Base-by-base conservation (phyloP, 2,888 invertebrate species). In the Drosophila paucipuncta region DNA sequence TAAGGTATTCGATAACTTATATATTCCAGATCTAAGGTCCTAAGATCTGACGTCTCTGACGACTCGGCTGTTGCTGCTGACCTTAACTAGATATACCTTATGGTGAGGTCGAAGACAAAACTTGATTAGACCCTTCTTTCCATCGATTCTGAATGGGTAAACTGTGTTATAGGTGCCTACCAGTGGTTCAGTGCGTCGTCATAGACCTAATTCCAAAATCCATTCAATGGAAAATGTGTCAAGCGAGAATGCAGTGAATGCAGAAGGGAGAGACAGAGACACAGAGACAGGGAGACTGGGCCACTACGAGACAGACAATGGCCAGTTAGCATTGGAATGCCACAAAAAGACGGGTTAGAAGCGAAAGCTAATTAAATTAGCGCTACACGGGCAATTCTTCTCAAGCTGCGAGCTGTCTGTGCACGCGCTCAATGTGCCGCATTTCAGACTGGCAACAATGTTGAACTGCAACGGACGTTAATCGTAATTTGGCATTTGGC, bases 391-490 rank as follows among this genome's bases (percentile, higher is more conserved):
- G 35, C 64, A 67, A 54, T 65, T 76, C 68, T 72, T 39, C 61
- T 41, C 50, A 63, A 64, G 50, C 61, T 49, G 22, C 54, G 16
- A 62, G 52, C 73, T 67, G 37, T 50, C 39, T 50, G 50, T 53
- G 64, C 41, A 54, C 31, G 63, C 63, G 30, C 49, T 30, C 22
- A 64, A 70, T 16, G 41, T 52, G 50, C 43, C 41, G 50, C 33
- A 61, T 47, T 55, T 80, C 68, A 80, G 74, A 79, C 55, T 78
- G 83, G 71, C 74, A 41, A 86, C 82, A 77, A 81, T 86, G 85
- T 80, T 83, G 75, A 73, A 78, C 83, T 83, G 83, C 83, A 83
- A 61, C 85, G 80, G 87, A 87, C 85, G 85, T 76, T 64, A 35
- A 37, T 66, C 63, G 47, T 63, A 37, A 53, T 41, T 41, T 28